Evolutionary conservation across 2,797 vertebrate genomes (phyloP).

Genomic region (Coranthus polyacanthus): DNA sequence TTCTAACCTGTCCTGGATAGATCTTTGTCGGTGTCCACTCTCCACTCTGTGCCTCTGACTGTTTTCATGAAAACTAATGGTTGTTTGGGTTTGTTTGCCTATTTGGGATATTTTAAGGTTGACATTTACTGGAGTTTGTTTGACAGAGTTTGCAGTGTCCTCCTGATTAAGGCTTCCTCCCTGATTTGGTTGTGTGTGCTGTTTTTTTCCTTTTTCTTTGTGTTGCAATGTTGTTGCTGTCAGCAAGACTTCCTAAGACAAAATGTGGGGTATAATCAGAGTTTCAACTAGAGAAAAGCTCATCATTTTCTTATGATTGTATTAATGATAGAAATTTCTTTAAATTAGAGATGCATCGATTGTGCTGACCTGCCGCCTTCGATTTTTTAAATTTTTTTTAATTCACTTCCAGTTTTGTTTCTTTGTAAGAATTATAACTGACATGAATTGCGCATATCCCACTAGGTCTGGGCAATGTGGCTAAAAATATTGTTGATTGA

Average conservation of each 20-base stretch:
- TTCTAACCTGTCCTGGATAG: slow-evolving; percentile 64
- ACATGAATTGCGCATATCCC: too few relatives aligned
- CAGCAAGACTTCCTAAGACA: not conserved
- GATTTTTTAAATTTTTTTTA: too few relatives aligned
- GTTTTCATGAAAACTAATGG: slow-evolving; percentile 35
- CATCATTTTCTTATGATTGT: not conserved
- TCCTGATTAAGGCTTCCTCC: slow-evolving; percentile 45
- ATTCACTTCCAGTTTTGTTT: too few relatives aligned
- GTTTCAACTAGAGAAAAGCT: not conserved
- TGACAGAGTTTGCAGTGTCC: slow-evolving; percentile 31
- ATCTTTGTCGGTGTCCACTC: slow-evolving; percentile 49
- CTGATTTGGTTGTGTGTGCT: slow-evolving; percentile 44
- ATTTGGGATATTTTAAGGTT: slow-evolving; percentile 29
- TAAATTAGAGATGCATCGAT: too few relatives aligned
- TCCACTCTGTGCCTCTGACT: slow-evolving; percentile 38
- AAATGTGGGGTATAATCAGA: slow-evolving; percentile 18
- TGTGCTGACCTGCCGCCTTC: too few relatives aligned
- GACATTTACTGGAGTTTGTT: slow-evolving; percentile 28
- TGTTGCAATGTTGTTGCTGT: slow-evolving; percentile 29
- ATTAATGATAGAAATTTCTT: too few relatives aligned
- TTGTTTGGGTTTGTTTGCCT: slow-evolving; percentile 34
- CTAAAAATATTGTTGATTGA: too few relatives aligned
- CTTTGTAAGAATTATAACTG: too few relatives aligned
- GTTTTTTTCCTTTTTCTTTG: slow-evolving; percentile 31
- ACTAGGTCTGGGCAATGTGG: too few relatives aligned